A percentile compares a stretch with the other conserved stretches of the same genome.
Conservation (phyloP, 2,888 invertebrate genomes). For the Lasioglossum vierecki region DNA sequence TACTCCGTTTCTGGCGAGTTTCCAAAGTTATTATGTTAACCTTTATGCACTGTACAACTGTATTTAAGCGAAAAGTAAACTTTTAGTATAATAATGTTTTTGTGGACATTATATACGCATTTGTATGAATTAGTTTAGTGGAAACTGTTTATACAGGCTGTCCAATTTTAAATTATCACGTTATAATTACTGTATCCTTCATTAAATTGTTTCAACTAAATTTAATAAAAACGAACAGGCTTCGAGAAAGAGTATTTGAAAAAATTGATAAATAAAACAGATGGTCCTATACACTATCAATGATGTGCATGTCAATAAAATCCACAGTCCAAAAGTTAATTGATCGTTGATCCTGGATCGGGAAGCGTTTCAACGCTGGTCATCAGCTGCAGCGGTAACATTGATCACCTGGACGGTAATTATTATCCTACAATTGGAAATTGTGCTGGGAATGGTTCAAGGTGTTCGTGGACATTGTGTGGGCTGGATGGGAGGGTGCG, state of each 20-base stretch:
- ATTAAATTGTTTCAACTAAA: too few species aligned
- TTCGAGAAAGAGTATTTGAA: neutral
- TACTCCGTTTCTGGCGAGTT: neutral
- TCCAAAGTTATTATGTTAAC: neutral
- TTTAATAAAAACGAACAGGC: too few species aligned
- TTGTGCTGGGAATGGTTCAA: conserved; percentile 82
- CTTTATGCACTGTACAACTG: neutral
- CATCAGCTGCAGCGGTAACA: neutral
- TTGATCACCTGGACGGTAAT: conserved; percentile 1
- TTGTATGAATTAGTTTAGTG: neutral
- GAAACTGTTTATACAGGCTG: neutral
- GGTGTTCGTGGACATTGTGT: conserved; percentile 82
- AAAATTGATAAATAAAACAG: neutral
- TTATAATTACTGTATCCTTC: too few species aligned
- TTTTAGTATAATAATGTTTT: neutral
- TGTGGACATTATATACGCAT: too few species aligned
- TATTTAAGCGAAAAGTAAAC: neutral
- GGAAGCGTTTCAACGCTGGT: neutral
- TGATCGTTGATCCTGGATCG: neutral
- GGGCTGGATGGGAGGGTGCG: conserved; percentile 80
- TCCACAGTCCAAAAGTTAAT: neutral
- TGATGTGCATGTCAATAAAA: neutral
- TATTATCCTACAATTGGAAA: conserved; percentile 77
- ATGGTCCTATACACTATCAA: neutral
- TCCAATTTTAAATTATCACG: neutral